Base-by-base conservation (phyloP, 2,113 vertebrate genomes). In the Lipotes vexillifer region DNA sequence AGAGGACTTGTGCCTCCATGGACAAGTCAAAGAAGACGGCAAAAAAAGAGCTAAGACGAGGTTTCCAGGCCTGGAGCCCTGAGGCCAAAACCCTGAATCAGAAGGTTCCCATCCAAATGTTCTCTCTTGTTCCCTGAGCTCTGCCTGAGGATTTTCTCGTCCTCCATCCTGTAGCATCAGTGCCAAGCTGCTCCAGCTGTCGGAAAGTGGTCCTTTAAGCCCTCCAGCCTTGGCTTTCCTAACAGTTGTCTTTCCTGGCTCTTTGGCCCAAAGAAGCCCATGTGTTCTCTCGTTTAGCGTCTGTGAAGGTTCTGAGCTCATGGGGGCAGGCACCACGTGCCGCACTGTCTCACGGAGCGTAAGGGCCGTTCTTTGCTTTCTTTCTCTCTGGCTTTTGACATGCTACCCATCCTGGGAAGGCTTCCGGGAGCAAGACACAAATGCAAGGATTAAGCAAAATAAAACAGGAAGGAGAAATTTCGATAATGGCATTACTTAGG, bases 371-470 rank as follows among this genome's bases (percentile, higher is more conserved):
- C 59, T 78, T 46, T 77, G 31, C 55, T 71, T 78, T 71, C 52
- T 33, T 38, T 46, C 85, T 63, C 66, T 29, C 77, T 81, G 46
- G 52, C 7, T 57, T 57, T 87, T 41, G 33, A 87, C 93, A 21
- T 14, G 23, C 61, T 46, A 6, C 21, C 82, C 20, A 0, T 82
- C 71, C 57, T 46, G 84, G 88, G 52, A 33, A 87, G 61, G n/a
- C 69, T 36, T 55, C 49, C 31, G 12, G 52, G 69, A 88, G 18
- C 23, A 63, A 92, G 41, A 18, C 41, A 78, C 66, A 80, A 20
- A 15, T 55, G 36, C 77, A 91, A 96, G 33, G 41, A 59, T 92
- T 83, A 86, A 83, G 44, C 55, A 87, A 74, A 78, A 75, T 83
- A 65, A 65, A 87, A 46, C 8, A 74, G 33, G 29, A 89, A 80